Percentiles rank a stretch among this genome's conserved stretches.
Evolutionary conservation across 2,888 invertebrate genomes (phyloP).

Genomic region (Pediacus dermestoides): DNA sequence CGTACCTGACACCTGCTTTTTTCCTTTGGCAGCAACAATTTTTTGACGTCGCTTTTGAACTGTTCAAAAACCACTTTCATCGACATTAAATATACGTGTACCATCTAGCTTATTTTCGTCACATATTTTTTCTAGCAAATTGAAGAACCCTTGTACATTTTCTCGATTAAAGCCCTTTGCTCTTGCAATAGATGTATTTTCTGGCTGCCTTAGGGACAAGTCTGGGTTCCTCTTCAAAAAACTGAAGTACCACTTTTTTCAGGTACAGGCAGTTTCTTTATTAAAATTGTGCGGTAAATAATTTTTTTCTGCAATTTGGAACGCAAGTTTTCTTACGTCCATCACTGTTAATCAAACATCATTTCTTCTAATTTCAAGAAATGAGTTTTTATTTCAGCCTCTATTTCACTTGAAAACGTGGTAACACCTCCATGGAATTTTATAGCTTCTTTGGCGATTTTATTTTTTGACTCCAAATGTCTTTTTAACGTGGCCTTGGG

Average conservation of each 20-base stretch:
- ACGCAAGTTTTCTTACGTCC: slow-evolving; percentile 16
- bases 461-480: slow-evolving; percentile 7
- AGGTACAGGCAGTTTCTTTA: slow-evolving; percentile 15
- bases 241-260: slow-evolving; percentile 19
- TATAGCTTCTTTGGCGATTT: not conserved
- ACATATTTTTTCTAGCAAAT: slow-evolving; percentile 5
- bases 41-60: slow-evolving; percentile 14
- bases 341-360: slow-evolving; percentile 16
- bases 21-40: slow-evolving; percentile 12
- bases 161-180: slow-evolving; percentile 18
- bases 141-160: slow-evolving; percentile 16
- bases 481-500: slow-evolving; percentile 7
- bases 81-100: slow-evolving; percentile 16
- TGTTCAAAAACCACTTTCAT: slow-evolving; percentile 15
- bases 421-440: slow-evolving; percentile 4
- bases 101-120: slow-evolving; percentile 12
- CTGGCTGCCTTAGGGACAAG: slow-evolving; percentile 17
- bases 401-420: slow-evolving; percentile 4
- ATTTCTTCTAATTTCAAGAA: slow-evolving; percentile 8
- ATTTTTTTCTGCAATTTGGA: slow-evolving; percentile 17
- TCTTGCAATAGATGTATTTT: slow-evolving; percentile 18
- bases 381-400: slow-evolving; percentile 3
- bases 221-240: slow-evolving; percentile 17
- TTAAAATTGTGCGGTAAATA: slow-evolving; percentile 17
- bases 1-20: slow-evolving; percentile 11